phyloP scores from a whole-genome alignment of 1,140 invertebrate species.

The silkworm (Bombyx mori) region ASM3026992v2 NC_085119.1:4932501-4933000 shows the following conservation, averaged over 20 bases:
- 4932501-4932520: no score
- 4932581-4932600: no score
- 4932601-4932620: background rate
- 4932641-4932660: constrained; percentile 51
- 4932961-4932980: constrained; percentile 31
- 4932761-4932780: constrained; percentile 57
- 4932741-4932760: constrained; percentile 31
- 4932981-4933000: constrained; percentile 34
- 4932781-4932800: constrained; percentile 66
- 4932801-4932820: constrained; percentile 63
- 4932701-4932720: constrained; percentile 44
- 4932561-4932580: no score
- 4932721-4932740: constrained; percentile 19
- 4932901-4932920: background rate
- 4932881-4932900: constrained; percentile 3
- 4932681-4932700: constrained; percentile 24
- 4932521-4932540: no score
- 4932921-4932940: constrained; percentile 41
- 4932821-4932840: constrained; percentile 63
- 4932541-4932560: no score
- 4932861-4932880: constrained; percentile 5
- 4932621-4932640: constrained; percentile 42
- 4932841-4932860: constrained; percentile 51
- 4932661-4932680: constrained; percentile 21
- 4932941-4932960: constrained; percentile 48